Conservation (phyloP, 2,888 invertebrate species). For the Pinctada fucata region DNA sequence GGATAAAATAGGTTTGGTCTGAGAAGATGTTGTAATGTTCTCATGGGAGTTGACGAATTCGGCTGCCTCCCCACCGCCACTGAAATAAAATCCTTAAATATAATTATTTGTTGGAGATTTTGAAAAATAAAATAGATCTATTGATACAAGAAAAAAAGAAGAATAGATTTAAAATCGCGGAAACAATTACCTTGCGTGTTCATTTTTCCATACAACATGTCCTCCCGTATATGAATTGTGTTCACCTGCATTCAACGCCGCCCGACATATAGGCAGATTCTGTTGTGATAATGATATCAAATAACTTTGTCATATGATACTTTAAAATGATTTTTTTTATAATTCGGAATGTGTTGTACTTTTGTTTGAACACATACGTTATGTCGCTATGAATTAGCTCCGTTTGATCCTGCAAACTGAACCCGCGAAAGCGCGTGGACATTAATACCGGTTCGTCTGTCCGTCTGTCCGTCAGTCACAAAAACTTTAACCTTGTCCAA, state of each 20-base stretch:
- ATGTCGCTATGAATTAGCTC: too few relatives aligned
- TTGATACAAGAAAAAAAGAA: neutral
- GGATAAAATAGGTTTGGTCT: neutral
- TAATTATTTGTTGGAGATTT: too few relatives aligned
- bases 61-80: constrained; percentile 27
- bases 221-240: constrained; percentile 13
- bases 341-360: neutral
- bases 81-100: neutral
- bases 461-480: neutral
- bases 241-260: constrained; percentile 27
- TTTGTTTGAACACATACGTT: neutral
- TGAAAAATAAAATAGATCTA: neutral
- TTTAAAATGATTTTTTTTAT: neutral
- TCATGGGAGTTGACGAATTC: constrained; percentile 17
- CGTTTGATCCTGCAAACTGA: too few relatives aligned
- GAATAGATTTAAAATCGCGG: neutral
- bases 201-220: constrained; percentile 32
- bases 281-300: neutral
- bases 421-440: too few relatives aligned
- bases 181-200: constrained; percentile 25
- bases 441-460: too few relatives aligned
- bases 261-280: constrained; percentile 29
- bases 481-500: neutral
- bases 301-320: neutral
- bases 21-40: neutral